These are phyloP conservation scores for Tanytarsus gracilentus DNA, from an alignment of 2,888 invertebrate species.

Conservation along the genomic window DNA sequence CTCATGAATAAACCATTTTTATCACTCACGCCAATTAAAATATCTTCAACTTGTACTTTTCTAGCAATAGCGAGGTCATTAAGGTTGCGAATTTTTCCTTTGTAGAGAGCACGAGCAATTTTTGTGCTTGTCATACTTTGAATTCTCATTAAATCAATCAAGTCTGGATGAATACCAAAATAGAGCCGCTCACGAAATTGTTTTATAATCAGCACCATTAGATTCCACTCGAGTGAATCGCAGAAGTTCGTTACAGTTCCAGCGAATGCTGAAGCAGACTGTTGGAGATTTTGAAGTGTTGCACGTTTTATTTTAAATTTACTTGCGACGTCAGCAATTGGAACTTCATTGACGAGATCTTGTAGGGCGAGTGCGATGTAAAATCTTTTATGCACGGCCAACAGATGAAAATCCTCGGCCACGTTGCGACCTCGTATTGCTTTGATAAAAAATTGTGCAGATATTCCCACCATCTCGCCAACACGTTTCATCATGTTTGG, in stretches of 20 bases:
- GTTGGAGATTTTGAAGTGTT: constrained; percentile 86
- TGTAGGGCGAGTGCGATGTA: constrained; percentile 84
- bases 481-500: constrained; percentile 73
- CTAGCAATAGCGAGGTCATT: constrained; percentile 69
- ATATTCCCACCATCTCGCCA: constrained; percentile 79
- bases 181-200: constrained; percentile 91
- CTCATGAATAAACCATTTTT: constrained; percentile 73
- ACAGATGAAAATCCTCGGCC: too few species aligned
- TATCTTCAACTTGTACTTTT: constrained; percentile 59
- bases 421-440: constrained; percentile 71
- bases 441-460: constrained; percentile 73
- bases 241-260: constrained; percentile 97
- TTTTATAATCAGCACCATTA: constrained; percentile 76
- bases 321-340: constrained; percentile 66
- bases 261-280: constrained; percentile 90
- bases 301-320: constrained; percentile 85
- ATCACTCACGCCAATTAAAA: constrained; percentile 68
- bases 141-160: constrained; percentile 82
- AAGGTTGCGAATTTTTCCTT: constrained; percentile 69
- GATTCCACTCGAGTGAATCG: constrained; percentile 83
- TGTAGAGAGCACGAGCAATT: constrained; percentile 67
- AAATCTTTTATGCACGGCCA: constrained; percentile 64
- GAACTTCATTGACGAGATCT: constrained; percentile 86
- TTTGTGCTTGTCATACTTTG: constrained; percentile 72
- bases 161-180: constrained; percentile 87